Evolutionary conservation across 2,797 vertebrate genomes (phyloP).

Genomic region (Pagetopsis macropterus): DNA sequence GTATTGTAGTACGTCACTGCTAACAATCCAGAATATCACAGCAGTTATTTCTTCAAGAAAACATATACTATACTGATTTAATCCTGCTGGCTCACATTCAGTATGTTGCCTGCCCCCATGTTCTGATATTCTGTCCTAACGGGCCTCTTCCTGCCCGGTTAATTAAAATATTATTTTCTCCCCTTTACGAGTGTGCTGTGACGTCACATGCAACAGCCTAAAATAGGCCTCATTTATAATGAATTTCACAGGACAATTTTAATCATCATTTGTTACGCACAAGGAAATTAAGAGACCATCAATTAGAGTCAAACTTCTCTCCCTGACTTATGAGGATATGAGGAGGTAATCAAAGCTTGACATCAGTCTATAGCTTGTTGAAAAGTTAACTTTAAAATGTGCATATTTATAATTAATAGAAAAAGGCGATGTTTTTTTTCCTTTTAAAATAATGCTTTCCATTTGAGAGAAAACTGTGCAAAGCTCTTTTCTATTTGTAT

Average conservation of each 20-base stretch:
- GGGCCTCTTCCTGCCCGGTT: neutral
- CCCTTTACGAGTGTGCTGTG: no score
- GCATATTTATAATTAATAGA: neutral
- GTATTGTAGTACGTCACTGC: neutral
- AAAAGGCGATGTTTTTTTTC: neutral
- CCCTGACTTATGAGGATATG: no score
- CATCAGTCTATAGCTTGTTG: neutral
- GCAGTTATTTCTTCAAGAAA: no score
- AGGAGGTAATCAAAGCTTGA: neutral
- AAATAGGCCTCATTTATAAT: constrained; percentile 9
- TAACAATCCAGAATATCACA: no score
- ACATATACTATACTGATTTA: neutral
- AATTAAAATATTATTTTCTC: no score
- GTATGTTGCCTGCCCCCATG: neutral
- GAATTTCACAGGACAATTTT: neutral
- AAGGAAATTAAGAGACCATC: constrained; percentile 21
- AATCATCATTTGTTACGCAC: constrained; percentile 23
- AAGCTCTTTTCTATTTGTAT: neutral
- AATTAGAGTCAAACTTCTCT: neutral
- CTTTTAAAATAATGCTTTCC: no score
- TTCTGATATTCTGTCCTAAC: neutral
- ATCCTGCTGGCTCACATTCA: neutral
- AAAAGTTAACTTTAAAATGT: neutral
- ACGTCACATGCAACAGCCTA: neutral
- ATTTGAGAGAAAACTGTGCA: neutral